Percentiles rank a stretch among this genome's conserved stretches.
Conservation (phyloP, 2,113 vertebrate species). For the Engystomops pustulosus region DNA sequence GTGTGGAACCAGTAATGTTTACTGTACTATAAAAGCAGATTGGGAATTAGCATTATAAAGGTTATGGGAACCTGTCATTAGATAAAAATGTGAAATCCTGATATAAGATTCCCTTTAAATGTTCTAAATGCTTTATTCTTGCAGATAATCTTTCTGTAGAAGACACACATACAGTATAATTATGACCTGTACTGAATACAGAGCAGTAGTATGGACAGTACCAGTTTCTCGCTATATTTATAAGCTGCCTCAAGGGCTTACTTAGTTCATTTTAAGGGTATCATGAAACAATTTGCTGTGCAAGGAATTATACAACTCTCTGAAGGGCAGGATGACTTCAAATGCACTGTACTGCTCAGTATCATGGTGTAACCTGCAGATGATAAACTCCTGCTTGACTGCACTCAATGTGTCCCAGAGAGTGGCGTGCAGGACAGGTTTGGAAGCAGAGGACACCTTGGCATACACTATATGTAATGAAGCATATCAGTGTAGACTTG, state of each 20-base stretch:
- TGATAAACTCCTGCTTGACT: constrained; percentile 52
- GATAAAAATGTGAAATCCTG: too few species aligned
- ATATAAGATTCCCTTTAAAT: too few species aligned
- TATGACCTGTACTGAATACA: constrained; percentile 8
- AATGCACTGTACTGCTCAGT: constrained; percentile 30
- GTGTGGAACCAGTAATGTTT: too few species aligned
- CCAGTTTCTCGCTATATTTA: constrained; percentile 36
- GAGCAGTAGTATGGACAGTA: constrained; percentile 14
- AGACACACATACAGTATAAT: not conserved
- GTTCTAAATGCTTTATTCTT: not conserved
- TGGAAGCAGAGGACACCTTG: constrained; percentile 14
- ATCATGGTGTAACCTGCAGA: constrained; percentile 43
- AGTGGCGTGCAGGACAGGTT: constrained; percentile 28
- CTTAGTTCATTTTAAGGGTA: constrained; percentile 43
- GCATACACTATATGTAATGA: constrained; percentile 22
- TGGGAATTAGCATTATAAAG: too few species aligned
- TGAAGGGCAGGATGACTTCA: constrained; percentile 41
- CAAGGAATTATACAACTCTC: constrained; percentile 53
- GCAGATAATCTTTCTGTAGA: not conserved
- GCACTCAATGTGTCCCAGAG: constrained; percentile 26
- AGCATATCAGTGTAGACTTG: not conserved
- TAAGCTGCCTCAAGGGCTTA: constrained; percentile 35
- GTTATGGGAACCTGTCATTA: too few species aligned
- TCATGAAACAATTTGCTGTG: constrained; percentile 57
- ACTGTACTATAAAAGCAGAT: too few species aligned